Evolutionary conservation across 2,888 invertebrate species (phyloP).

Genomic region (Himalopsyche tibetana): DNA sequence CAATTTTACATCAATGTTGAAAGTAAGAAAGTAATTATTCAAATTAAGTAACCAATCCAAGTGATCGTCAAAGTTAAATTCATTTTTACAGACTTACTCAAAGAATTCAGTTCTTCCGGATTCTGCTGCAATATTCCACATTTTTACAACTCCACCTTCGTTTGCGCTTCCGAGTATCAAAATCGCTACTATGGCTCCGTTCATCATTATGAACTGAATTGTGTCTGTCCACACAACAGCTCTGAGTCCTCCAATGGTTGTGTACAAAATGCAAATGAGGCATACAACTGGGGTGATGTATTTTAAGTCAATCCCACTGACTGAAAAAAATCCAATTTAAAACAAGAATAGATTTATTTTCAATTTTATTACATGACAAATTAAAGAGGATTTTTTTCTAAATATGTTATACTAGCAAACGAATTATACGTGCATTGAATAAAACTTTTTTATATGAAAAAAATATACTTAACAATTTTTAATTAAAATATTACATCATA

Average conservation of each 20-base stretch:
- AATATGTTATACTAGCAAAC: too few species aligned
- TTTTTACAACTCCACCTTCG: constrained; percentile 76
- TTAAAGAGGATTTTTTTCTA: too few species aligned
- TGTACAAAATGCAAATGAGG: constrained; percentile 85
- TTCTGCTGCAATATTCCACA: constrained; percentile 77
- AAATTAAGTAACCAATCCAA: too few species aligned
- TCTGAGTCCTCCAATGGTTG: constrained; percentile 82
- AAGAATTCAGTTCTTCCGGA: constrained; percentile 79
- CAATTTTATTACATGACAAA: too few species aligned
- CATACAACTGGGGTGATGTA: constrained; percentile 81
- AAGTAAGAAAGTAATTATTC: too few species aligned
- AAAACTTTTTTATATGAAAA: too few species aligned
- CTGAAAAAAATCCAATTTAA: constrained; percentile 46
- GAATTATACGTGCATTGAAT: too few species aligned
- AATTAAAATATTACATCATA: too few species aligned
- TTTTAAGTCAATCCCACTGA: constrained; percentile 57
- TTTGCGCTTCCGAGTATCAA: constrained; percentile 77
- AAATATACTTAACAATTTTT: too few species aligned
- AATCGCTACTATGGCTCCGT: constrained; percentile 76
- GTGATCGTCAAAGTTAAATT: too few species aligned
- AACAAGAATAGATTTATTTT: too few species aligned
- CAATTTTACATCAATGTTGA: too few species aligned
- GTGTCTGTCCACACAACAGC: constrained; percentile 82
- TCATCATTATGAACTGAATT: constrained; percentile 78
- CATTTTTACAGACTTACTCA: constrained; percentile 74